These are phyloP conservation scores for Colostygia pectinataria DNA, from an alignment of 2,888 invertebrate genomes.

Conservation along the genomic window DNA sequence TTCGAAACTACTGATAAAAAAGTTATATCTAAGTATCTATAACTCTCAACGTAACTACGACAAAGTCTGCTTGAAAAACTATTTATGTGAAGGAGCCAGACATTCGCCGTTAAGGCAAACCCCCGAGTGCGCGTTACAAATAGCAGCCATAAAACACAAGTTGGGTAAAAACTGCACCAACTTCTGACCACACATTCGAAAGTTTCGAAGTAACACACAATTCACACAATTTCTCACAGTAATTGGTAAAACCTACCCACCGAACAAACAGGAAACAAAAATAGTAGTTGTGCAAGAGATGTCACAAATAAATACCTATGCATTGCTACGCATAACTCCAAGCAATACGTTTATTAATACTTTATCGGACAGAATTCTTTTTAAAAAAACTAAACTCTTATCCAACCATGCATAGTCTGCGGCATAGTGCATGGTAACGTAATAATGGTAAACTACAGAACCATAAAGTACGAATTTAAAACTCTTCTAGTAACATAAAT, in stretches of 20 bases:
- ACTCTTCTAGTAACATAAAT: too few relatives aligned
- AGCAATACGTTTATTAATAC: not conserved
- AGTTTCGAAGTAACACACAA: slow-evolving; percentile 34
- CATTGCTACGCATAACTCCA: not conserved
- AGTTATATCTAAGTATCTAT: too few relatives aligned
- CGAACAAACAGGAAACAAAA: slow-evolving; percentile 13
- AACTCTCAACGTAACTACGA: not conserved
- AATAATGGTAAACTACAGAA: too few relatives aligned
- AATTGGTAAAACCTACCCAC: slow-evolving; percentile 20
- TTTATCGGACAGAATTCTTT: too few relatives aligned
- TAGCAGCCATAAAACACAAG: slow-evolving; percentile 35
- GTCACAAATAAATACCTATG: slow-evolving; percentile 9
- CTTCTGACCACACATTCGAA: slow-evolving; percentile 37
- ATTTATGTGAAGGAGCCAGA: slow-evolving; percentile 27
- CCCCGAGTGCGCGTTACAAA: slow-evolving; percentile 34
- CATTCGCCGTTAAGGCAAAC: slow-evolving; percentile 30
- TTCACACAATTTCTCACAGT: slow-evolving; percentile 34
- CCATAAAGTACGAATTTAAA: too few relatives aligned
- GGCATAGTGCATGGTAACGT: too few relatives aligned
- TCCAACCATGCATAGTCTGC: too few relatives aligned
- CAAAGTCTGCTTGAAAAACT: slow-evolving; percentile 23
- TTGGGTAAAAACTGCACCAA: slow-evolving; percentile 37
- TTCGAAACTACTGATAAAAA: too few relatives aligned
- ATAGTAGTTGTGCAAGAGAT: slow-evolving; percentile 7
- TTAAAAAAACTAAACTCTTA: too few relatives aligned